These are phyloP conservation scores for Eudyptes chrysolophus DNA, from an alignment of 2,113 vertebrate genomes.

Conservation along the genomic window DNA sequence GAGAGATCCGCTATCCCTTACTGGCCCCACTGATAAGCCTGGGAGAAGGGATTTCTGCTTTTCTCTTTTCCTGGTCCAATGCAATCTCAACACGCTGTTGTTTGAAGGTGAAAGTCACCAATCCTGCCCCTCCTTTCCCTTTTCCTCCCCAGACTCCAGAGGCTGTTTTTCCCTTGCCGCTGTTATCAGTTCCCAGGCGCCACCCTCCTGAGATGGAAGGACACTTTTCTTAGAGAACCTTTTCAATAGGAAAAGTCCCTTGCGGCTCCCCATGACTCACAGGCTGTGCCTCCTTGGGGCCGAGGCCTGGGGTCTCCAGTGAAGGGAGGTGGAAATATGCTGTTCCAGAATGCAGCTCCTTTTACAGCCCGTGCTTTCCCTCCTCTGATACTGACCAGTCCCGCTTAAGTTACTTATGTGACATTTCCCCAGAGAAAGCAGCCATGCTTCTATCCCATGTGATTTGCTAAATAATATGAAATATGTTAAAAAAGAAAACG, in stretches of 20 bases:
- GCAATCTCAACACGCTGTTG: neutral
- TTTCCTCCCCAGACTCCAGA: neutral
- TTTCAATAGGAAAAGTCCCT: neutral
- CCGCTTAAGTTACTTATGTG: neutral
- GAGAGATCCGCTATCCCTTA: neutral
- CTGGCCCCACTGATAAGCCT: neutral
- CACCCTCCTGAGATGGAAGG: neutral
- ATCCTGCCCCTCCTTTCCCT: conserved; percentile 6
- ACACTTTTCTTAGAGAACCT: neutral
- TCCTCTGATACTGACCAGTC: neutral
- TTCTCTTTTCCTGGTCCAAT: neutral
- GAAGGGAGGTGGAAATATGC: neutral
- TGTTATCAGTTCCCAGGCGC: conserved; percentile 32
- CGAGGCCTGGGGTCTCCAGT: neutral
- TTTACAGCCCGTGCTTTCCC: neutral
- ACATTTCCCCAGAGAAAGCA: neutral
- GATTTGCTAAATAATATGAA: neutral
- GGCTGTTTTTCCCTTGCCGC: neutral
- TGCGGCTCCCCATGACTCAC: neutral
- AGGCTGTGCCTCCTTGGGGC: neutral
- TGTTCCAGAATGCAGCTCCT: neutral
- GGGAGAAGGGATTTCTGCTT: neutral
- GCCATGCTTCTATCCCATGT: neutral
- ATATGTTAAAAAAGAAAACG: neutral
- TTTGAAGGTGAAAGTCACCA: neutral